Evolutionary conservation across 1,140 invertebrate species (phyloP).

Genomic region (Globodera rostochiensis): DNA sequence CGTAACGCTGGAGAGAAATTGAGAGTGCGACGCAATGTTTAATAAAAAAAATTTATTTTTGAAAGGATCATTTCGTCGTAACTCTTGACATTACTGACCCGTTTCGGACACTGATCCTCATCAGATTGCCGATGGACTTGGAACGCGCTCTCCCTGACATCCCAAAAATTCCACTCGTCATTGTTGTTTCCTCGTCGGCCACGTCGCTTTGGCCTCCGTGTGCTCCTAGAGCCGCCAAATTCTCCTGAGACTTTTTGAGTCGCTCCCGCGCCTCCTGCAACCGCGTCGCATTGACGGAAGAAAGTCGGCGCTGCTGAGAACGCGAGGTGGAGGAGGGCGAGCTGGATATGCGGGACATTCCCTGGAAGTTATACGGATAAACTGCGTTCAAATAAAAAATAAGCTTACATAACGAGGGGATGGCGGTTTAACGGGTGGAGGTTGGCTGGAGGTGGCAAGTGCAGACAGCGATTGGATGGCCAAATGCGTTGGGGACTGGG

Average conservation of each 20-base stretch:
- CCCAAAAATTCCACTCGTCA: constrained; percentile 7
- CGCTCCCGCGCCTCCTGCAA: constrained; percentile 41
- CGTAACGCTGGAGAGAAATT: constrained; percentile 12
- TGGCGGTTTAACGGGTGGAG: not conserved
- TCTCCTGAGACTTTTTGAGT: constrained; percentile 54
- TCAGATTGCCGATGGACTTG: constrained; percentile 55
- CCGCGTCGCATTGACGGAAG: constrained; percentile 34
- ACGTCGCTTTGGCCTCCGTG: not conserved
- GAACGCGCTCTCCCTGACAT: constrained; percentile 45
- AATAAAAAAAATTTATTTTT: not conserved
- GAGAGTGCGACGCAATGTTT: too few species aligned
- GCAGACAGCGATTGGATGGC: constrained; percentile 7
- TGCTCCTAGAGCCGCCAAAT: constrained; percentile 28
- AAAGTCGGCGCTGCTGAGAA: constrained; percentile 11
- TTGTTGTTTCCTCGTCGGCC: not conserved
- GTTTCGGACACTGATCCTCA: constrained; percentile 27
- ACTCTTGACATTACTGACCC: not conserved
- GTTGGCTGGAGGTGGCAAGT: not conserved
- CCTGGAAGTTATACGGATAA: not conserved
- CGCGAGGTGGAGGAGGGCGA: constrained; percentile 22
- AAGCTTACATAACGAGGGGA: not conserved
- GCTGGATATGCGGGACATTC: not conserved
- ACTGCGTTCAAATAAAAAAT: not conserved
- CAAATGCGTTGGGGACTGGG: constrained; percentile 36
- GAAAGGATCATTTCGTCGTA: not conserved